A percentile compares a stretch with the other conserved stretches of the same genome.
These are phyloP conservation scores for Tringa solitaria DNA, from an alignment of 2,113 vertebrate genomes.

Conservation along the genomic window DNA sequence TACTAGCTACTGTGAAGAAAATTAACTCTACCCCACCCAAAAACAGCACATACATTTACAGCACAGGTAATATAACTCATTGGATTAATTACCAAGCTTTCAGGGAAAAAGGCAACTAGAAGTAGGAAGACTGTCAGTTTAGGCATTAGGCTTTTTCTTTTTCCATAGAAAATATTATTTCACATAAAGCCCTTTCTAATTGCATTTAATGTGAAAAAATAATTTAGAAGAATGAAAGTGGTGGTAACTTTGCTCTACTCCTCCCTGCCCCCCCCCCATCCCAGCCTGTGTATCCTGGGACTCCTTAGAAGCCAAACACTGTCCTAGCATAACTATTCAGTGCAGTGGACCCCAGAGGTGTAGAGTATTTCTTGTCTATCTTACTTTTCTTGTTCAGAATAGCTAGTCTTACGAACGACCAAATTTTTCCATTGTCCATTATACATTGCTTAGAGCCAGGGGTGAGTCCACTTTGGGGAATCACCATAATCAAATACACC, in stretches of 20 bases:
- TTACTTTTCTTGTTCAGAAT: not conserved
- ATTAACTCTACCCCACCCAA: not conserved
- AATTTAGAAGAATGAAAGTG: not conserved
- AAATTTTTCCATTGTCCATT: not conserved
- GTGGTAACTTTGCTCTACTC: not conserved
- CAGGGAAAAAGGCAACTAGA: fast-evolving
- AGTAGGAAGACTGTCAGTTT: not conserved
- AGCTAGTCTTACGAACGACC: not conserved
- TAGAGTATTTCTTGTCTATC: not conserved
- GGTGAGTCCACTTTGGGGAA: not conserved
- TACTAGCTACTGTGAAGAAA: not conserved
- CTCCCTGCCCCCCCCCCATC: no score
- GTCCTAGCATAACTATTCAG: not conserved
- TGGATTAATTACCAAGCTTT: not conserved
- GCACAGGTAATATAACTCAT: not conserved
- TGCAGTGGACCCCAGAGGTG: not conserved
- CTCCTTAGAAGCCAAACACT: not conserved
- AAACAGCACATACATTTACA: not conserved
- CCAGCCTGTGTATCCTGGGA: not conserved
- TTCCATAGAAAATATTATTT: not conserved
- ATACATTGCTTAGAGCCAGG: not conserved
- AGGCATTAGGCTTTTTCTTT: not conserved
- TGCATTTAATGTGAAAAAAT: not conserved
- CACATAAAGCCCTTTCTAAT: not conserved
- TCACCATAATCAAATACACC: not conserved